Percentiles rank a stretch among this genome's conserved stretches.
Evolutionary conservation across 1,140 invertebrate genomes (phyloP).

Genomic region (Cyphomyrmex costatus): DNA sequence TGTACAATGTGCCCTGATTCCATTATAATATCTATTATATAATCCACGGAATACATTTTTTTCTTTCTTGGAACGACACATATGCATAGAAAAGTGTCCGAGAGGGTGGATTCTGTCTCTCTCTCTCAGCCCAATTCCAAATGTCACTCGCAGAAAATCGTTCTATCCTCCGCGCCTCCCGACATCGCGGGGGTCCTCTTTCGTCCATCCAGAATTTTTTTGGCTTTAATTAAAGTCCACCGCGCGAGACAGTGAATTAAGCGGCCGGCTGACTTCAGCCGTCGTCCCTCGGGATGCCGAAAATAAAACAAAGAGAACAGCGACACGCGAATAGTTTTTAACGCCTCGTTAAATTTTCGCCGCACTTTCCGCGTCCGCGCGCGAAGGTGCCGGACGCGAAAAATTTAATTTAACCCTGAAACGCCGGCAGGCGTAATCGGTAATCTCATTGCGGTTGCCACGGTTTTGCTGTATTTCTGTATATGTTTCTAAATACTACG

Average conservation of each 20-base stretch:
- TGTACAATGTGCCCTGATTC: slow-evolving; percentile 9
- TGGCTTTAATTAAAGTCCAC: slow-evolving; percentile 72
- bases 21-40: too few relatives aligned
- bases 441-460: slow-evolving; percentile 34
- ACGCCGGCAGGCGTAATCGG: slow-evolving; percentile 39
- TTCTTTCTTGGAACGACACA: slow-evolving; percentile 8
- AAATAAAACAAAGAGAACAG: slow-evolving; percentile 48
- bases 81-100: slow-evolving; percentile 55
- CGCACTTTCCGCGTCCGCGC: slow-evolving; percentile 53
- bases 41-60: not conserved
- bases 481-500: not conserved
- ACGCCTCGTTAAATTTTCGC: slow-evolving; percentile 62
- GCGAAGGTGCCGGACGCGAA: slow-evolving; percentile 50
- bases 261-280: slow-evolving; percentile 54
- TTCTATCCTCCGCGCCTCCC: slow-evolving; percentile 57
- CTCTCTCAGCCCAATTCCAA: slow-evolving; percentile 47
- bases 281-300: slow-evolving; percentile 32
- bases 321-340: slow-evolving; percentile 63
- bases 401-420: slow-evolving; percentile 62
- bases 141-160: slow-evolving; percentile 71
- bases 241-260: slow-evolving; percentile 62
- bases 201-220: slow-evolving; percentile 63
- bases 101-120: slow-evolving; percentile 23
- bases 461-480: not conserved
- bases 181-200: slow-evolving; percentile 36